Percentiles rank a stretch among this genome's conserved stretches.
Conservation (phyloP, 2,797 vertebrate species). For the Limnodromus scolopaceus region DNA sequence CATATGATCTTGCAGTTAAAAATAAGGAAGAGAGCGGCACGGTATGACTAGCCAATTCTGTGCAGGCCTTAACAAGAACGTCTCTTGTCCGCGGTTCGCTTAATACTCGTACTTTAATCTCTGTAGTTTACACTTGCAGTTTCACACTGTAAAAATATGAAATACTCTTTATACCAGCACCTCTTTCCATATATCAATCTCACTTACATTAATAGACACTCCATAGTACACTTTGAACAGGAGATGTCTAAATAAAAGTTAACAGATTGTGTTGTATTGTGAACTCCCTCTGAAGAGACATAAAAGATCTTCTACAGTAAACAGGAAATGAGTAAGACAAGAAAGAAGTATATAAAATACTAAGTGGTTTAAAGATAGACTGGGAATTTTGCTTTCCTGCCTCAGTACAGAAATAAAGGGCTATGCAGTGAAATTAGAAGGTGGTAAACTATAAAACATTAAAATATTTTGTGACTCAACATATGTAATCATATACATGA, state of each 20-base stretch:
- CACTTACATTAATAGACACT: background rate
- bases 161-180: background rate
- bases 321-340: constrained; percentile 47
- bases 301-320: constrained; percentile 2
- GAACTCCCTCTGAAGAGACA: constrained; percentile 9
- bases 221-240: background rate
- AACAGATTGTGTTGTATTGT: background rate
- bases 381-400: background rate
- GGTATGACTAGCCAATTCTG: background rate
- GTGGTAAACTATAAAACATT: background rate
- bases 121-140: background rate
- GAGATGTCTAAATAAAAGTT: constrained; percentile 2
- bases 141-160: background rate
- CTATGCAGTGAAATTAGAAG: background rate
- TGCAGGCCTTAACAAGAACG: constrained; percentile 39
- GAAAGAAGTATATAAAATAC: background rate
- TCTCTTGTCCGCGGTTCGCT: background rate
- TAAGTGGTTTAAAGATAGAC: background rate
- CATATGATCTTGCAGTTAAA: background rate
- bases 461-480: background rate
- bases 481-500: background rate
- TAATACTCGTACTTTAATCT: background rate
- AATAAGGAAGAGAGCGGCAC: background rate
- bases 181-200: background rate
- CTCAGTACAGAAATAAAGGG: background rate